These are phyloP conservation scores for Pangasianodon gigas DNA, from an alignment of 2,113 vertebrate species.

Conservation along the genomic window DNA sequence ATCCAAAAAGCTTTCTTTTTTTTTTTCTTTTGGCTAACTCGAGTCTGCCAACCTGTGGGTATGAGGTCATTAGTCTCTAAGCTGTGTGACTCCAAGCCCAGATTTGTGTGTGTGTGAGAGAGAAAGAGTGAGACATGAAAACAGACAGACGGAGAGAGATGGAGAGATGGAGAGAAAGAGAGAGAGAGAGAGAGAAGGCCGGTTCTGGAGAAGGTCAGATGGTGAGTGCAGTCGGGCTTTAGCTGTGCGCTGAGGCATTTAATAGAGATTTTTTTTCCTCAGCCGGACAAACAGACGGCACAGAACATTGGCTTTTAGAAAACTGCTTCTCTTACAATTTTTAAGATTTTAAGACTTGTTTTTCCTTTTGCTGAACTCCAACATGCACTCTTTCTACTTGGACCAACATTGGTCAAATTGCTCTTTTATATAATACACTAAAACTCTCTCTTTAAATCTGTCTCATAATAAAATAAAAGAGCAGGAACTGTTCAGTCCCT, in stretches of 20 bases:
- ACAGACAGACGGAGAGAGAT: not conserved
- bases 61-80: not conserved
- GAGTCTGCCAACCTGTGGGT: not conserved
- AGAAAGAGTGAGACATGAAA: not conserved
- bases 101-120: not conserved
- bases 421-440: too few species aligned
- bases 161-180: not conserved
- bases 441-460: not conserved
- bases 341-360: not conserved
- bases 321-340: not conserved
- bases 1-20: not conserved
- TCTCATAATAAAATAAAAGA: not conserved
- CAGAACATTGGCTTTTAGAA: conserved; percentile 6
- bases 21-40: not conserved
- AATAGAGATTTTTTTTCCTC: conserved; percentile 19
- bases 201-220: not conserved
- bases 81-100: conserved; percentile 12
- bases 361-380: not conserved
- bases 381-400: not conserved
- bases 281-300: not conserved
- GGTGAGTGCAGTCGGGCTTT: conserved; percentile 5
- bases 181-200: not conserved
- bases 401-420: too few species aligned
- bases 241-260: conserved; percentile 28
- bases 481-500: not conserved